Evolutionary conservation across 2,797 vertebrate genomes (phyloP).

Genomic region (Triplophysa bombifrons): DNA sequence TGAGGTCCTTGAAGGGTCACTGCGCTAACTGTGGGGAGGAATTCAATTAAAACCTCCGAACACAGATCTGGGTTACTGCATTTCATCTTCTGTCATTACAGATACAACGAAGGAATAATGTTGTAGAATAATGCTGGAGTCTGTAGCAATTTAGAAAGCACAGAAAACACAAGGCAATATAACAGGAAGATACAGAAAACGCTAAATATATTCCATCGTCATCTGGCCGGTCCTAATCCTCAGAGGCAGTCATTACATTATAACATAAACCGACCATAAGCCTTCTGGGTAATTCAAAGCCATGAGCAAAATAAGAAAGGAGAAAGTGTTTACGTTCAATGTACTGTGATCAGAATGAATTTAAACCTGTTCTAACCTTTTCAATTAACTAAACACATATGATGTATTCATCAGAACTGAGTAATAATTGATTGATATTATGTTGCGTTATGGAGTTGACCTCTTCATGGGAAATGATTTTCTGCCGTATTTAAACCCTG

Average conservation of each 20-base stretch:
- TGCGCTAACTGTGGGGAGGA: conserved; percentile 31
- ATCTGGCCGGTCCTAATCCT: conserved; percentile 56
- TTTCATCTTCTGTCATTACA: conserved; percentile 29
- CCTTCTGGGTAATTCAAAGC: conserved; percentile 23
- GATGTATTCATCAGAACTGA: not conserved
- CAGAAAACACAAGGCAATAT: conserved; percentile 36
- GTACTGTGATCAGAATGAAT: not conserved
- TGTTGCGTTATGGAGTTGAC: not conserved
- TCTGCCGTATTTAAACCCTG: not conserved
- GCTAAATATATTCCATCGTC: conserved; percentile 52
- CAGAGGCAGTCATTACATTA: conserved; percentile 51
- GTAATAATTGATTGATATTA: not conserved
- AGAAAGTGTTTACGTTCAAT: conserved; percentile 29
- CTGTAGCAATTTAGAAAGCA: conserved; percentile 20
- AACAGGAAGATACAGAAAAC: conserved; percentile 13
- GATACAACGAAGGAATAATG: conserved; percentile 2
- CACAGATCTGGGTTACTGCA: conserved; percentile 8
- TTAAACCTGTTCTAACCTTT: not conserved
- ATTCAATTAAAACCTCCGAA: conserved; percentile 41
- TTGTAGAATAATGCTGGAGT: not conserved
- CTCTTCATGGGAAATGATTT: not conserved
- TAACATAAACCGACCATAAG: conserved; percentile 48
- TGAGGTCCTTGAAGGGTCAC: conserved; percentile 31
- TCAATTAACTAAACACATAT: not conserved
- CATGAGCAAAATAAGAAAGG: conserved; percentile 16